Evolutionary conservation across 1,140 invertebrate species (phyloP).

Genomic region (Eriocheir sinensis): DNA sequence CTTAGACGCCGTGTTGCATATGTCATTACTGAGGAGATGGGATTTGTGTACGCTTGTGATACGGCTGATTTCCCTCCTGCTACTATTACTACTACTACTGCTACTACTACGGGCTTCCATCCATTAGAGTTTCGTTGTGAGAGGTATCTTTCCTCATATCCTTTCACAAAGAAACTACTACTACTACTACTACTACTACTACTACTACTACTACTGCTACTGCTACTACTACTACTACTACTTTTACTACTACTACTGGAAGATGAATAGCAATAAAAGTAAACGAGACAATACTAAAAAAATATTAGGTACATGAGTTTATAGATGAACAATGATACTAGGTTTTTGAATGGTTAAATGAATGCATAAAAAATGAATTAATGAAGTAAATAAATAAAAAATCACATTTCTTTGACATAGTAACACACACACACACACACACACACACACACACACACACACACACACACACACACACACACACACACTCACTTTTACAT

Average conservation of each 20-base stretch:
- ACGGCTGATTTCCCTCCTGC: too few species aligned
- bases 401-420: background rate
- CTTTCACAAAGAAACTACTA: constrained; percentile 6
- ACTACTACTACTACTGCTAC: constrained; percentile 24
- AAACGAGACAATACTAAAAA: too few species aligned
- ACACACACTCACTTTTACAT: background rate
- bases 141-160: too few species aligned
- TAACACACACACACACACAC: constrained; percentile 28
- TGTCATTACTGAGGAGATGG: background rate
- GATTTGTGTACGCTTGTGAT: background rate
- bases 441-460: constrained; percentile 38
- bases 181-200: background rate
- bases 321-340: too few species aligned
- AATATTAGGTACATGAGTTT: too few species aligned
- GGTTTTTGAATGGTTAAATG: too few species aligned
- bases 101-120: too few species aligned
- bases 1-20: too few species aligned
- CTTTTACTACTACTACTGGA: background rate
- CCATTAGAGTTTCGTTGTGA: too few species aligned
- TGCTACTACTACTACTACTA: constrained; percentile 15
- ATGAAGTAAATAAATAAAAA: background rate
- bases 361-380: too few species aligned
- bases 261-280: too few species aligned
- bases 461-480: constrained; percentile 15
- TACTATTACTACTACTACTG: too few species aligned